phyloP scores from a whole-genome alignment of 2,113 vertebrate genomes.

The Alethe castanea region DNA sequence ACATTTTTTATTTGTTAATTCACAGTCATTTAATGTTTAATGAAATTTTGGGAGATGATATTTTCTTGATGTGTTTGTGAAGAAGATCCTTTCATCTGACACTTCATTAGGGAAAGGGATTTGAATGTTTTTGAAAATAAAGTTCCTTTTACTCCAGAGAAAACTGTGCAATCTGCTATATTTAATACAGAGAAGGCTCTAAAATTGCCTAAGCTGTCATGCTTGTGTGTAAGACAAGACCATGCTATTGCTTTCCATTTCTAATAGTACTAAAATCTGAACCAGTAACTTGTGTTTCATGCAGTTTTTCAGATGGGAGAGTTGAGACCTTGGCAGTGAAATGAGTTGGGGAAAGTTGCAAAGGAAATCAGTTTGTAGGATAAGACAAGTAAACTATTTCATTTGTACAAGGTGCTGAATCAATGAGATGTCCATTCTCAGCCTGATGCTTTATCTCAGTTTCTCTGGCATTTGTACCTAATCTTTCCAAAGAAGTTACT shows the following conservation, averaged over 20 bases:
- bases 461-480: neutral
- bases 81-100: neutral
- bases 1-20: neutral
- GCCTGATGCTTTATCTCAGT: neutral
- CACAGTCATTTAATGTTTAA: neutral
- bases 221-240: neutral
- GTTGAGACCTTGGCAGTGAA: neutral
- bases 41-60: neutral
- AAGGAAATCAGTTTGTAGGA: neutral
- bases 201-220: neutral
- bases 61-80: neutral
- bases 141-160: neutral
- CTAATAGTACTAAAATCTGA: neutral
- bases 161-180: neutral
- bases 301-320: neutral
- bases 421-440: neutral
- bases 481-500: neutral
- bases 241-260: neutral
- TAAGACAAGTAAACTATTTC: neutral
- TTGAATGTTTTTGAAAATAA: neutral
- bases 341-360: neutral
- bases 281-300: neutral
- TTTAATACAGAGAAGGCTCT: neutral
- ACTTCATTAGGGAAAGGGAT: neutral
- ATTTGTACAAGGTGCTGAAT: neutral